These are phyloP conservation scores for Erynnis tages DNA, from an alignment of 2,888 invertebrate genomes.

Conservation along the genomic window DNA sequence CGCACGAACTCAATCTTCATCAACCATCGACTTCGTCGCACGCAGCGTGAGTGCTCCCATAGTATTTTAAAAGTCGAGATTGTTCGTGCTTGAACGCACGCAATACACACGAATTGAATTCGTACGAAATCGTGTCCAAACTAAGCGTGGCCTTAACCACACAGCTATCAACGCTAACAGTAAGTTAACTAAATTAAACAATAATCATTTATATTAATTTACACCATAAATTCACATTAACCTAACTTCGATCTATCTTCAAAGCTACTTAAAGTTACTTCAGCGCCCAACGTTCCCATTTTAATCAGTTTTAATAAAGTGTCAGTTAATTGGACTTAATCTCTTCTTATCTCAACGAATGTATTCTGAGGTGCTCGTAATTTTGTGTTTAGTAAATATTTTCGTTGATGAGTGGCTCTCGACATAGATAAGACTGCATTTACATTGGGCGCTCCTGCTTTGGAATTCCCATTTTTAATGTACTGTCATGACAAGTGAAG, in stretches of 20 bases:
- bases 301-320: constrained; percentile 54
- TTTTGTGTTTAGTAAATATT: constrained; percentile 73
- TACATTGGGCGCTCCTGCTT: constrained; percentile 11
- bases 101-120: too few relatives aligned
- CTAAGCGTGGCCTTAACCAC: too few relatives aligned
- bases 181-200: not conserved
- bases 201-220: constrained; percentile 16
- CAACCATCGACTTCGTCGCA: too few relatives aligned
- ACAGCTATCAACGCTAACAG: too few relatives aligned
- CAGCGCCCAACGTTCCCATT: constrained; percentile 41
- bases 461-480: not conserved
- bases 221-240: constrained; percentile 13
- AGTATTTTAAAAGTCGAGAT: too few relatives aligned
- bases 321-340: constrained; percentile 70
- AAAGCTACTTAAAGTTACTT: constrained; percentile 3
- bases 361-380: constrained; percentile 54
- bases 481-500: constrained; percentile 2
- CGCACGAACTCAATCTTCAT: too few relatives aligned
- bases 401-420: constrained; percentile 57
- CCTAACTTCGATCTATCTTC: not conserved
- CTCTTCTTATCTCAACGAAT: constrained; percentile 59
- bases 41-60: too few relatives aligned
- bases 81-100: too few relatives aligned
- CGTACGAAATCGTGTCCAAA: too few relatives aligned
- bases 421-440: constrained; percentile 49